These are phyloP conservation scores for Lingula anatina DNA, from an alignment of 2,888 invertebrate genomes.

Conservation along the genomic window DNA sequence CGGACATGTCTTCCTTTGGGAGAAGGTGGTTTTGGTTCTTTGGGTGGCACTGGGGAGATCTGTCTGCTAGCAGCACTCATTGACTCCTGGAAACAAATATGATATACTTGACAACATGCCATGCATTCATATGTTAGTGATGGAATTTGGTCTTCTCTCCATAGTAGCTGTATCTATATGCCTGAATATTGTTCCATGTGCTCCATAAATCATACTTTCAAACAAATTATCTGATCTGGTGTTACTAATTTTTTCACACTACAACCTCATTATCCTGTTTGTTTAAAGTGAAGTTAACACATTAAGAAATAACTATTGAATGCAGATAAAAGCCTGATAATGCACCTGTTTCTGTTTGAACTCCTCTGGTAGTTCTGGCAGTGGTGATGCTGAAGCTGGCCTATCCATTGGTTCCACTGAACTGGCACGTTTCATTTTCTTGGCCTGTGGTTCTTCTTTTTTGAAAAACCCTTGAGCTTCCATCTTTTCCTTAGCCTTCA, in stretches of 20 bases:
- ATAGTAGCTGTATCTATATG: too few species aligned
- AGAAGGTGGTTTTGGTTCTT: conserved; percentile 15
- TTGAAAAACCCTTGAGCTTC: conserved; percentile 18
- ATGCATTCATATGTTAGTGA: not conserved
- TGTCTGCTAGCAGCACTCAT: too few species aligned
- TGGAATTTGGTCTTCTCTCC: too few species aligned
- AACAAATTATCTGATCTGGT: too few species aligned
- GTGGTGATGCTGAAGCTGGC: conserved; percentile 21
- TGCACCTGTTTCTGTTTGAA: too few species aligned
- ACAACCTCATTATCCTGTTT: too few species aligned
- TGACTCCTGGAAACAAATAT: conserved; percentile 13
- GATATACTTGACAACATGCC: not conserved
- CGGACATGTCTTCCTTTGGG: conserved; percentile 16
- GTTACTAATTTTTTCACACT: too few species aligned
- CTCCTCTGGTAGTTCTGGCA: conserved; percentile 41
- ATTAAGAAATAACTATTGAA: too few species aligned
- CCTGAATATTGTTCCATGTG: too few species aligned
- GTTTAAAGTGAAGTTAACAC: too few species aligned
- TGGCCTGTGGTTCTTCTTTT: conserved; percentile 20
- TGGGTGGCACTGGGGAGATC: conserved; percentile 19
- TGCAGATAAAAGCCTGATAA: too few species aligned
- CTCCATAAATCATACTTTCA: too few species aligned
- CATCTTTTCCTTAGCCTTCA: conserved; percentile 29
- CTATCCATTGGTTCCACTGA: conserved; percentile 39
- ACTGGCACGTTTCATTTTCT: conserved; percentile 25